Conservation (phyloP, 2,113 vertebrate species). For the Tympanuchus pallidicinctus region DNA sequence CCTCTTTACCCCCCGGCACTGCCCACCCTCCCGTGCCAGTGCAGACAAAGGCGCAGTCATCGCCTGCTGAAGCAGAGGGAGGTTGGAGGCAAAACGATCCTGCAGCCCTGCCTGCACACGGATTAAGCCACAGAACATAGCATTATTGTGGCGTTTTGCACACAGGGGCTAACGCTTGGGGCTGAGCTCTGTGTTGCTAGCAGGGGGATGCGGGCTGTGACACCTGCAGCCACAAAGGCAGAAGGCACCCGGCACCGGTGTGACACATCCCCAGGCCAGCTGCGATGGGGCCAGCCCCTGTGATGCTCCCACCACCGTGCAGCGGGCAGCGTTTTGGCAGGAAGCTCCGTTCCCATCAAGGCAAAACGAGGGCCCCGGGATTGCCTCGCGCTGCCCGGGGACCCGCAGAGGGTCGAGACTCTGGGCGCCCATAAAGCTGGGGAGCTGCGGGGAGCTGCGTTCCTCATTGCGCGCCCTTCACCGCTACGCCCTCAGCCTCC, state of each 20-base stretch:
- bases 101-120: not conserved
- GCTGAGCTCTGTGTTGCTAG: not conserved
- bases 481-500: not conserved
- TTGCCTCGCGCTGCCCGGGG: constrained; percentile 38
- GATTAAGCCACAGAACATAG: constrained; percentile 41
- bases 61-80: not conserved
- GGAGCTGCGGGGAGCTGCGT: not conserved
- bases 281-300: not conserved
- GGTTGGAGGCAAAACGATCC: constrained; percentile 35
- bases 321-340: constrained; percentile 25
- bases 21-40: constrained; percentile 55
- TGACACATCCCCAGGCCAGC: not conserved
- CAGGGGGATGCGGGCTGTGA: not conserved
- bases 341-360: not conserved
- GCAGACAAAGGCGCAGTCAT: constrained; percentile 61
- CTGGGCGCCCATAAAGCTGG: not conserved
- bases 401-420: not conserved
- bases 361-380: constrained; percentile 51
- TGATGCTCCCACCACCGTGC: not conserved
- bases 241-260: not conserved
- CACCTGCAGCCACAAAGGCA: constrained; percentile 13
- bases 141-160: constrained; percentile 11
- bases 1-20: not conserved
- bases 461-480: constrained; percentile 17
- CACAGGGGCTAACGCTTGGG: not conserved